Percentiles rank a stretch among this genome's conserved stretches.
phyloP scores from a whole-genome alignment of 2,888 invertebrate genomes.

The Nomada ruficornis region DNA sequence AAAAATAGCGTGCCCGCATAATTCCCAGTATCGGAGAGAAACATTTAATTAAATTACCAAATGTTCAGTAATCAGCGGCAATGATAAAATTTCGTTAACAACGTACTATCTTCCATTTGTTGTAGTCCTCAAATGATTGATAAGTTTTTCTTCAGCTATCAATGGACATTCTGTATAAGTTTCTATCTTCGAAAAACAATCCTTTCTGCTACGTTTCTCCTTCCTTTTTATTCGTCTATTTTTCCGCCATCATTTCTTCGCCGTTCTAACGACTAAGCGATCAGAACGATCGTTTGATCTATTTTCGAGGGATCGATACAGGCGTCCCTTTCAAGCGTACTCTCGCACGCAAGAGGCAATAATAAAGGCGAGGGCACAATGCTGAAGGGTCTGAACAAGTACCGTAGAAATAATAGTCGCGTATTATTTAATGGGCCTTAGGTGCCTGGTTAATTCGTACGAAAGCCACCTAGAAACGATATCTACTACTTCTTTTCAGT shows the following conservation, averaged over 20 bases:
- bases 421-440: conserved; percentile 37
- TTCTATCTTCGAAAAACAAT: conserved; percentile 11
- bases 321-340: conserved; percentile 31
- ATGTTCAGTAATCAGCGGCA: too few species aligned
- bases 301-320: conserved; percentile 59
- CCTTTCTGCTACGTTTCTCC: background rate
- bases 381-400: conserved; percentile 18
- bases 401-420: conserved; percentile 9
- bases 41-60: too few species aligned
- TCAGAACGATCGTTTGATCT: conserved; percentile 49
- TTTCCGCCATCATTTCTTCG: background rate
- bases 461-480: conserved; percentile 9
- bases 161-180: background rate
- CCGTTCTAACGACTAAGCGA: conserved; percentile 28
- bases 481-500: conserved; percentile 83
- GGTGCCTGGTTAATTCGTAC: conserved; percentile 19
- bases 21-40: too few species aligned
- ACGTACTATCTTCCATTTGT: too few species aligned
- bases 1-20: too few species aligned
- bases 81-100: too few species aligned
- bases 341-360: conserved; percentile 47
- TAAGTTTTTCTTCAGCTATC: too few species aligned
- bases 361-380: conserved; percentile 33
- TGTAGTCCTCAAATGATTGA: too few species aligned
- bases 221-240: background rate